Evolutionary conservation across 2,888 invertebrate species (phyloP).

Genomic region (Caenorhabditis sinica): DNA sequence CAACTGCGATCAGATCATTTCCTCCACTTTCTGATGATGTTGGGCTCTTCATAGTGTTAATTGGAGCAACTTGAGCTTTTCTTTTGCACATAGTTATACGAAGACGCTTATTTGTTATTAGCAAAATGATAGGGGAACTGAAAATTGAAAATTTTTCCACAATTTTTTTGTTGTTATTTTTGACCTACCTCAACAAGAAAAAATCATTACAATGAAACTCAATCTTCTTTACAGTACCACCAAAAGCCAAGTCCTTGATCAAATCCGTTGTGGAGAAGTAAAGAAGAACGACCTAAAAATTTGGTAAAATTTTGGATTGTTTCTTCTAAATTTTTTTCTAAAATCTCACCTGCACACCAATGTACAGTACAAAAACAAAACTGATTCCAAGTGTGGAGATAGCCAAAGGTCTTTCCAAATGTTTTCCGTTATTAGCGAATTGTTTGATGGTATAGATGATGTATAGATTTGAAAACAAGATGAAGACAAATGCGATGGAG

Average conservation of each 20-base stretch:
- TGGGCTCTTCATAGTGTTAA: too few relatives aligned
- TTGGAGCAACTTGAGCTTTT: too few relatives aligned
- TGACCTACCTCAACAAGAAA: neutral
- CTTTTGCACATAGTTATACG: neutral
- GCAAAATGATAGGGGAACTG: neutral
- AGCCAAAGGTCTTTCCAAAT: too few relatives aligned
- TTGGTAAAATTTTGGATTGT: neutral
- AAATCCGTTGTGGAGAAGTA: neutral
- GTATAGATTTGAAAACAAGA: too few relatives aligned
- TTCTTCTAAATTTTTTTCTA: neutral
- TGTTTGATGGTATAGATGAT: too few relatives aligned
- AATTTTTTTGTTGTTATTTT: neutral
- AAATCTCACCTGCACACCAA: neutral
- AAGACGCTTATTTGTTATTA: neutral
- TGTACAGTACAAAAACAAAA: too few relatives aligned
- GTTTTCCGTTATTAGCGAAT: too few relatives aligned
- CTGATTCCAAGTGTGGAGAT: too few relatives aligned
- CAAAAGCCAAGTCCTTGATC: neutral
- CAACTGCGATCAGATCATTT: too few relatives aligned
- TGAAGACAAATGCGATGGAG: too few relatives aligned
- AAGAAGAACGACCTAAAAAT: neutral
- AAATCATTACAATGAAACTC: neutral
- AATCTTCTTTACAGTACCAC: neutral
- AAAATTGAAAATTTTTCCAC: neutral
- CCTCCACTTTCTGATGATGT: too few relatives aligned